Conservation (phyloP, 2,113 vertebrate genomes). For the Procavia capensis region DNA sequence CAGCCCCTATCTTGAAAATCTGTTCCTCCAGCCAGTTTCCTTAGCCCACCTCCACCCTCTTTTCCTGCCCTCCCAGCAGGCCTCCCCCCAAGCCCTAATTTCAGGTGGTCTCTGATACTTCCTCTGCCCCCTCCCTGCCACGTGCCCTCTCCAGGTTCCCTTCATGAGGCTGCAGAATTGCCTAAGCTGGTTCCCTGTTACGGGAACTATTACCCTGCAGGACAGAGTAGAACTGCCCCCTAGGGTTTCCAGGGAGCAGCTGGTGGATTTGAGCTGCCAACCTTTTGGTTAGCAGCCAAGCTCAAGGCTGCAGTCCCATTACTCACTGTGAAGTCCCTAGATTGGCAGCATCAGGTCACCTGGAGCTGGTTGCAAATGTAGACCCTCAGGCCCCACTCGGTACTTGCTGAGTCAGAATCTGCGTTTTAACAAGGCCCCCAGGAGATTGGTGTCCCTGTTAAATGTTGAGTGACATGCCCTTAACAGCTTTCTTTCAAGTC, state of each 20-base stretch:
- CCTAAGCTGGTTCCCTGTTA: not conserved
- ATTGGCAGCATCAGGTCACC: not conserved
- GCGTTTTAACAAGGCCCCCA: not conserved
- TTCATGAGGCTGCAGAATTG: not conserved
- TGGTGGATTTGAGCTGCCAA: no score
- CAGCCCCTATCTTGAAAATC: not conserved
- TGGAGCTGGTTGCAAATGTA: not conserved
- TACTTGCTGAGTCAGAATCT: not conserved
- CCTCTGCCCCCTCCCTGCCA: not conserved
- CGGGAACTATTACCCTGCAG: no score
- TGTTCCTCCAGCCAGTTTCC: no score
- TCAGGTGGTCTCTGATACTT: not conserved
- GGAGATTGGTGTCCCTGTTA: rapidly evolving
- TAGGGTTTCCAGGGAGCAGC: no score
- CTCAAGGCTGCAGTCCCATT: no score
- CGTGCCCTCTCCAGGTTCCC: not conserved
- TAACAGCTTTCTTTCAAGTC: no score
- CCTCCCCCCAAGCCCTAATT: not conserved
- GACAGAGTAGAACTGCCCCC: no score
- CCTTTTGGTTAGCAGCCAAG: no score
- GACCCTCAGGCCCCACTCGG: not conserved
- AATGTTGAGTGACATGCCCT: no score
- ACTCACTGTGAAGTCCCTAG: not conserved
- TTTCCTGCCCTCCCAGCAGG: not conserved
- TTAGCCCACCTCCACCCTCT: not conserved